Conservation (phyloP, 2,797 vertebrate species). For the Avahi laniger region DNA sequence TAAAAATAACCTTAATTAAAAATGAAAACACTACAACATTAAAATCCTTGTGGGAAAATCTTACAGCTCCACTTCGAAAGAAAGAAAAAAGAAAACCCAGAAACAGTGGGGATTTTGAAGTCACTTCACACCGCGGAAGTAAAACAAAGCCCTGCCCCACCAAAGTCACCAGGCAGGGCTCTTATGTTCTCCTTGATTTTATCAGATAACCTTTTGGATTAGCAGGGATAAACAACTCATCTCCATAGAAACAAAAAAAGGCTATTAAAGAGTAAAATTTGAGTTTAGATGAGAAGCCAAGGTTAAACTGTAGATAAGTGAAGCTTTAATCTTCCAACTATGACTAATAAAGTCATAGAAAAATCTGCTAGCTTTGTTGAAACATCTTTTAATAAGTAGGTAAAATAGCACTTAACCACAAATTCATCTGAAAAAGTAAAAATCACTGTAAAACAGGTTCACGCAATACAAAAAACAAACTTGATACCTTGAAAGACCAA, state of each 20-base stretch:
- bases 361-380: constrained; percentile 22
- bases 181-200: background rate
- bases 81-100: background rate
- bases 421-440: constrained; percentile 47
- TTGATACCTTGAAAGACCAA: constrained; percentile 3
- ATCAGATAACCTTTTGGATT: background rate
- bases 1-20: constrained; percentile 32
- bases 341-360: background rate
- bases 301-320: background rate
- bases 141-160: background rate
- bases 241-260: background rate
- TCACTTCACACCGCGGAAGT: background rate
- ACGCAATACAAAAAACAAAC: constrained; percentile 43
- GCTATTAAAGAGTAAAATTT: background rate
- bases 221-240: background rate
- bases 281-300: background rate
- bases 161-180: background rate
- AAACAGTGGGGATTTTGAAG: background rate
- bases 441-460: constrained; percentile 40
- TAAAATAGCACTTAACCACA: background rate
- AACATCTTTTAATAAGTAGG: constrained; percentile 13
- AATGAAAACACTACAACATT: background rate
- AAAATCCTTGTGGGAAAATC: constrained; percentile 30
- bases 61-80: background rate
- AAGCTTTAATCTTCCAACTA: background rate